These are phyloP conservation scores for Seladonia tumulorum DNA, from an alignment of 2,888 invertebrate species.

Conservation along the genomic window DNA sequence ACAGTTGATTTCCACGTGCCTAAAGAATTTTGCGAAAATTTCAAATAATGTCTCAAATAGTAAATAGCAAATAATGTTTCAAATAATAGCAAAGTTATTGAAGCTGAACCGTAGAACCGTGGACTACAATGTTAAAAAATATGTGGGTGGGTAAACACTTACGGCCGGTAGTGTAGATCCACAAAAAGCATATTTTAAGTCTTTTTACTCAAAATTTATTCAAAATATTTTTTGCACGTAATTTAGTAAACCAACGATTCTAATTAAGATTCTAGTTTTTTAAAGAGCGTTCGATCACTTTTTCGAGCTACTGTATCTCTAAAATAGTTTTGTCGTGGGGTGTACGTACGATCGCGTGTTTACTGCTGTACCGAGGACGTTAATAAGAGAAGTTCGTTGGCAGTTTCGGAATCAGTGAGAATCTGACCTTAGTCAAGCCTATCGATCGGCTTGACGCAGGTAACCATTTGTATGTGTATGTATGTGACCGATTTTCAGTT, in stretches of 20 bases:
- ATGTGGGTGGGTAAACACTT: too few species aligned
- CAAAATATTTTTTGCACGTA: neutral
- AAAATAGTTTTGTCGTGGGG: neutral
- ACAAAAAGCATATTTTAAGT: too few species aligned
- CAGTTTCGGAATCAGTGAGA: conserved; percentile 22
- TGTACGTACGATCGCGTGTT: neutral
- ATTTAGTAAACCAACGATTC: neutral
- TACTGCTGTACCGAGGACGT: neutral
- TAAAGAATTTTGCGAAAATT: too few species aligned
- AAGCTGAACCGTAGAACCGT: too few species aligned
- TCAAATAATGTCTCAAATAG: too few species aligned
- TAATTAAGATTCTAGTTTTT: neutral
- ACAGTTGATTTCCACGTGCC: too few species aligned
- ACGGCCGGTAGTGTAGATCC: too few species aligned
- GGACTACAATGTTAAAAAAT: too few species aligned
- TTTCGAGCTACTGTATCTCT: neutral
- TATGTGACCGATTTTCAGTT: conserved; percentile 65
- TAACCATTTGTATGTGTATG: conserved; percentile 25
- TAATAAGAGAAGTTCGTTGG: conserved; percentile 18
- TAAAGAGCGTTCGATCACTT: too few species aligned
- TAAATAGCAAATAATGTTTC: too few species aligned
- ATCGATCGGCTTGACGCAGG: conserved; percentile 39
- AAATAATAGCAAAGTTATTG: too few species aligned
- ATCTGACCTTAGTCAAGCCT: conserved; percentile 40
- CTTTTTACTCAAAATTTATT: too few species aligned